phyloP scores from a whole-genome alignment of 2,888 invertebrate genomes.

The Busseola fusca region DNA sequence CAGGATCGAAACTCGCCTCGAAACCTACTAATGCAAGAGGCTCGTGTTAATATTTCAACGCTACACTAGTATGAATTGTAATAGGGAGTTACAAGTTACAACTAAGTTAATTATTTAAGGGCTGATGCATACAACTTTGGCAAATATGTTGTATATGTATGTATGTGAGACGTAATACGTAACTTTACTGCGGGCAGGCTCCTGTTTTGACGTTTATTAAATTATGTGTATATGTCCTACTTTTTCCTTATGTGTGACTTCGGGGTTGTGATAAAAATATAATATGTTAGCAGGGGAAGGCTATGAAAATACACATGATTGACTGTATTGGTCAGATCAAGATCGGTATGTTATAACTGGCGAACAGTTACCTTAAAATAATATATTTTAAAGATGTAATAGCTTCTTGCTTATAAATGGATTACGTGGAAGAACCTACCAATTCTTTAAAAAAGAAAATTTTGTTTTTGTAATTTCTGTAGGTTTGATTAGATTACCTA shows the following conservation, averaged over 20 bases:
- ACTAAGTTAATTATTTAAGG: conserved; percentile 44
- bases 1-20: background rate
- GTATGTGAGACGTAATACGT: conserved; percentile 21
- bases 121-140: conserved; percentile 27
- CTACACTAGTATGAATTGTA: conserved; percentile 15
- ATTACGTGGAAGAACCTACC: background rate
- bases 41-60: conserved; percentile 37
- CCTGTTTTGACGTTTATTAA: conserved; percentile 48
- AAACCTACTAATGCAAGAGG: background rate
- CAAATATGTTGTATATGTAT: conserved; percentile 9
- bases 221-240: conserved; percentile 33
- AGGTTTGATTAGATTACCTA: background rate
- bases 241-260: conserved; percentile 31
- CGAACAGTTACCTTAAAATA: background rate
- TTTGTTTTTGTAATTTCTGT: conserved; percentile 12
- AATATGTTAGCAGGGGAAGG: background rate
- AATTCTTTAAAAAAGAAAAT: background rate
- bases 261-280: conserved; percentile 21
- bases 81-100: conserved; percentile 28
- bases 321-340: background rate
- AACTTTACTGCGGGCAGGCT: conserved; percentile 36
- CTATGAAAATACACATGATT: background rate
- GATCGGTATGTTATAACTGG: background rate
- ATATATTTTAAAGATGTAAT: background rate
- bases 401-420: background rate